Percentiles rank a stretch among this genome's conserved stretches.
These are phyloP conservation scores for Ctenodactylus gundi DNA, from an alignment of 2,113 vertebrate genomes.

Conservation along the genomic window DNA sequence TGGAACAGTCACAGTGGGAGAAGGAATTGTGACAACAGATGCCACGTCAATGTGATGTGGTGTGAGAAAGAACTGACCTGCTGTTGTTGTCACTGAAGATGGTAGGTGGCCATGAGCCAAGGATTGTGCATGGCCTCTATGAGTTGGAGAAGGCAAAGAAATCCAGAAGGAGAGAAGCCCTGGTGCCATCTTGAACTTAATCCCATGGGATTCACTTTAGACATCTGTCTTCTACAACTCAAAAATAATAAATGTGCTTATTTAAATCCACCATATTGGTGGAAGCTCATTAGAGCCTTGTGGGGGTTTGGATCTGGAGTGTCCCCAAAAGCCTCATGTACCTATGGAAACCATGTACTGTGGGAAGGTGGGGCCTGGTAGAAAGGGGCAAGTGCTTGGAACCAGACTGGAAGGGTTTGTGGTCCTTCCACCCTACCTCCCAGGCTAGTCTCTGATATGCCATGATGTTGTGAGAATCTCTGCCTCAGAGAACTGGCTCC, in stretches of 20 bases:
- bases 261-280: not conserved
- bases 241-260: not conserved
- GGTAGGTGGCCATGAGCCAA: not conserved
- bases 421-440: too few species aligned
- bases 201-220: not conserved
- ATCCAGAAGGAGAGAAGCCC: accelerated
- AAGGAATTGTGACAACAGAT: not conserved
- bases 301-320: too few species aligned
- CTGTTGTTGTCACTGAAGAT: not conserved
- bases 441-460: too few species aligned
- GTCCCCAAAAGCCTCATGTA: too few species aligned
- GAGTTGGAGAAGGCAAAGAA: not conserved
- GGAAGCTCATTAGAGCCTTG: not conserved
- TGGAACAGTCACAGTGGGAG: not conserved
- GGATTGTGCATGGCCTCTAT: not conserved
- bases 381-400: too few species aligned
- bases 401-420: too few species aligned
- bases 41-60: not conserved
- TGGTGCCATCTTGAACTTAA: not conserved
- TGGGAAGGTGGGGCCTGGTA: too few species aligned
- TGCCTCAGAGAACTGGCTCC: too few species aligned
- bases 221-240: not conserved
- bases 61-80: not conserved
- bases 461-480: too few species aligned
- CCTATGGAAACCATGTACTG: too few species aligned